Conservation (phyloP, 2,113 vertebrate genomes). For the Ascaphus truei region DNA sequence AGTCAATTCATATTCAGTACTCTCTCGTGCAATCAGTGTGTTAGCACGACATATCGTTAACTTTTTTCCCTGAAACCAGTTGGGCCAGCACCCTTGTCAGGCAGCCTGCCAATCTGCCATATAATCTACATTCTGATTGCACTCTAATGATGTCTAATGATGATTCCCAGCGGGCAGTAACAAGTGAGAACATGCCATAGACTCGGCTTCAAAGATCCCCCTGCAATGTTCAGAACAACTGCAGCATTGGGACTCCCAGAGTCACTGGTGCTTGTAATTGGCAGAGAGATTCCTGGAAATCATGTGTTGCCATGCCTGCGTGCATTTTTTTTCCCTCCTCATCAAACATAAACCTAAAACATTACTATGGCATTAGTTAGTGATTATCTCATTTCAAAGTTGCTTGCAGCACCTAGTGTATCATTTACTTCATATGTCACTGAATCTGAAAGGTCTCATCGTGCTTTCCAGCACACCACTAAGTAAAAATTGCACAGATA, state of each 20-base stretch:
- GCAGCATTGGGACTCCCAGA: neutral
- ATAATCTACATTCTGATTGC: neutral
- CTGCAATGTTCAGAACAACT: neutral
- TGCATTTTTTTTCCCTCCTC: neutral
- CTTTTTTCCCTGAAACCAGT: too few species aligned
- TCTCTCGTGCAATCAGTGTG: too few species aligned
- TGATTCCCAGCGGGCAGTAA: neutral
- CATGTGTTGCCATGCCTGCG: neutral
- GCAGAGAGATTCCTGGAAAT: slow-evolving; percentile 10
- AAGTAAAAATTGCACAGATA: too few species aligned
- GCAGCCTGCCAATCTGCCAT: neutral
- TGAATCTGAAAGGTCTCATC: too few species aligned
- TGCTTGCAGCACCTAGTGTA: too few species aligned
- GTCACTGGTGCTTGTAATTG: neutral
- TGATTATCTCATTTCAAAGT: too few species aligned
- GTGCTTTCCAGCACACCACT: too few species aligned
- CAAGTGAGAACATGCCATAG: neutral
- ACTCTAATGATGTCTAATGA: neutral
- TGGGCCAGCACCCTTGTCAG: neutral
- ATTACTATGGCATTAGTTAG: too few species aligned
- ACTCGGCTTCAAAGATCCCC: slow-evolving; percentile 5
- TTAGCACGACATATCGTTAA: too few species aligned
- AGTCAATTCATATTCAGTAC: too few species aligned
- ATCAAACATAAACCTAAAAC: neutral
- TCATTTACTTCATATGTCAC: too few species aligned